Evolutionary conservation across 2,888 invertebrate genomes (phyloP).

Genomic region (Drosophila longiperda): DNA sequence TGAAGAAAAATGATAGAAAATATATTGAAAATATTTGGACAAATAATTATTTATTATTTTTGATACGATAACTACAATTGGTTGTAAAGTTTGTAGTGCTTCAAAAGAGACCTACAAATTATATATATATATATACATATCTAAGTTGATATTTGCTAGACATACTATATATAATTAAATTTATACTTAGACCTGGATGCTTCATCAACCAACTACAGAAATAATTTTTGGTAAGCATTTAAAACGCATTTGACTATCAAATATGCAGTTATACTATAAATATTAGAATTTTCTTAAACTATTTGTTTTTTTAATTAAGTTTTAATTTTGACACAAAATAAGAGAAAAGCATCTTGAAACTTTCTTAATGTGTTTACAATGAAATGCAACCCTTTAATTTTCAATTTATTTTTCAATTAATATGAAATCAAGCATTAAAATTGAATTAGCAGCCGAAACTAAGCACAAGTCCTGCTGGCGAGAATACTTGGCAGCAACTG

Average conservation of each 20-base stretch:
- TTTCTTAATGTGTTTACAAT: background rate
- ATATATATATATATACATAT: background rate
- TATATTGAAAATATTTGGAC: background rate
- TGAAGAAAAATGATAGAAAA: background rate
- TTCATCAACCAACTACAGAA: background rate
- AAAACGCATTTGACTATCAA: background rate
- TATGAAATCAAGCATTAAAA: constrained; percentile 84
- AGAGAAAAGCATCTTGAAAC: background rate
- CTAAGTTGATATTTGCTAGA: background rate
- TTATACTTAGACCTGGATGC: background rate
- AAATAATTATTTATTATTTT: background rate
- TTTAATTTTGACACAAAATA: background rate
- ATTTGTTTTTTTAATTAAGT: background rate
- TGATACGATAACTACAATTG: background rate
- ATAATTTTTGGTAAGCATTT: background rate
- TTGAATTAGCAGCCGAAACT: constrained; percentile 80
- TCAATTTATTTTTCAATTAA: constrained; percentile 80
- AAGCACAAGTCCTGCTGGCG: constrained; percentile 49
- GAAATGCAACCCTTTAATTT: constrained; percentile 10
- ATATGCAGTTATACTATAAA: background rate
- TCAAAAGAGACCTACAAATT: background rate
- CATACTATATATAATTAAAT: background rate
- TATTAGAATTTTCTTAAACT: background rate
- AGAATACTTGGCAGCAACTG: constrained; percentile 70
- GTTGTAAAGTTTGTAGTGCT: background rate